Evolutionary conservation across 2,797 vertebrate genomes (phyloP).

Genomic region (Heteromormyrus szaboi): DNA sequence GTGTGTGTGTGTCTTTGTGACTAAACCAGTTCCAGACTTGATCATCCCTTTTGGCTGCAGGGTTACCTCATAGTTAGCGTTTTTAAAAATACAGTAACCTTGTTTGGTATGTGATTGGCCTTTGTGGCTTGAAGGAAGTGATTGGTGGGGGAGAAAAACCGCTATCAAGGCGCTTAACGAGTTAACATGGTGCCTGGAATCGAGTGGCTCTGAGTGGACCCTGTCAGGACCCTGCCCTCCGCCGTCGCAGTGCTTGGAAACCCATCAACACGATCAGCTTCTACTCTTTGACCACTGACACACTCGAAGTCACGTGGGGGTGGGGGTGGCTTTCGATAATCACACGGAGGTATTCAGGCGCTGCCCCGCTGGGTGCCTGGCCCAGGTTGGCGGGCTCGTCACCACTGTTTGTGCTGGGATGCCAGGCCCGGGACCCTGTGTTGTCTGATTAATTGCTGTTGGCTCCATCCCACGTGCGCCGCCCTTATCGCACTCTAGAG

Average conservation of each 20-base stretch:
- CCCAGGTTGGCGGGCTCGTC: background rate
- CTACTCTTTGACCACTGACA: background rate
- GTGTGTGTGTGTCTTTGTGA: background rate
- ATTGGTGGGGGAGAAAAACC: background rate
- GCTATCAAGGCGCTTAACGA: background rate
- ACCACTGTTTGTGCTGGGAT: background rate
- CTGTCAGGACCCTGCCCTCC: background rate
- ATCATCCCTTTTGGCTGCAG: background rate
- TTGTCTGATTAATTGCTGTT: background rate
- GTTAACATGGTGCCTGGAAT: background rate
- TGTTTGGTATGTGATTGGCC: background rate
- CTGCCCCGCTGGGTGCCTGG: background rate
- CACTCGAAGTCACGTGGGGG: background rate
- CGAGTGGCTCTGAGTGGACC: background rate
- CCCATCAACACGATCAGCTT: background rate
- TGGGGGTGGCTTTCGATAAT: background rate
- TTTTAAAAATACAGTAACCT: background rate
- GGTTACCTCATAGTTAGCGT: background rate
- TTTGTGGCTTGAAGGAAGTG: background rate
- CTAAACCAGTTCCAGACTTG: background rate
- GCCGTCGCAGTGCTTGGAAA: background rate
- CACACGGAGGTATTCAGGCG: slow-evolving; percentile 2
- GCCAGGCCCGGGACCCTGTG: background rate
- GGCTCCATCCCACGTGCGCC: background rate
- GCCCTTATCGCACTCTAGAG: background rate